These are phyloP conservation scores for Idris sp. DNA, from an alignment of 1,140 invertebrate genomes.

Conservation along the genomic window DNA sequence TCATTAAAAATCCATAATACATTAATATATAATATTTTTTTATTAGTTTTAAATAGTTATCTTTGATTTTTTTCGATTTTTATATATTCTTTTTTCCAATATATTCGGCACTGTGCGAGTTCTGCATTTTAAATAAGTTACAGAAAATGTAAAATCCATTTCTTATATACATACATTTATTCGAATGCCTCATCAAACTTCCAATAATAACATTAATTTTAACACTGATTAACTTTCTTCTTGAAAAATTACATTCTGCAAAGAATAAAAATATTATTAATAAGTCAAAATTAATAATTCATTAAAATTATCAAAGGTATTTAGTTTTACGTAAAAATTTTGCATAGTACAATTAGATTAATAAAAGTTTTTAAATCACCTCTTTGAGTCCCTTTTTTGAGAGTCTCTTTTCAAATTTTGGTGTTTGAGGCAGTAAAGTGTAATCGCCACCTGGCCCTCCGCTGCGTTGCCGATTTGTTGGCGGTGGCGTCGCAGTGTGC, in stretches of 20 bases:
- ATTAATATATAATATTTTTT: conserved; percentile 39
- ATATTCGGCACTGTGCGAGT: conserved; percentile 47
- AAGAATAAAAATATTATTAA: conserved; percentile 4
- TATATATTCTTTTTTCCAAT: conserved; percentile 42
- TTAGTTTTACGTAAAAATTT: background rate
- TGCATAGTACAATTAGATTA: no score
- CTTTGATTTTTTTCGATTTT: conserved; percentile 30
- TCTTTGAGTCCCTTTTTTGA: conserved; percentile 72
- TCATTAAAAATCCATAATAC: conserved; percentile 47
- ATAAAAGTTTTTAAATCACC: conserved; percentile 58
- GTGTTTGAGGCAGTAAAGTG: conserved; percentile 74
- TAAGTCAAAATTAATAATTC: background rate
- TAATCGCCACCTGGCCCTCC: conserved; percentile 73
- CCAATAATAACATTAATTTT: conserved; percentile 23
- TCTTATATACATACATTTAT: conserved; percentile 28
- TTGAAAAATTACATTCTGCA: conserved; percentile 39
- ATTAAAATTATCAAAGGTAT: background rate
- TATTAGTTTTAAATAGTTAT: conserved; percentile 31
- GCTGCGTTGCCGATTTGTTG: conserved; percentile 71
- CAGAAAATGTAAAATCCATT: conserved; percentile 25
- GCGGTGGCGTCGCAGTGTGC: conserved; percentile 63
- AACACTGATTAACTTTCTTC: conserved; percentile 8
- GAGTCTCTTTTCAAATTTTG: conserved; percentile 73
- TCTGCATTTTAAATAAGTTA: conserved; percentile 22
- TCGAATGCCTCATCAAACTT: conserved; percentile 31